These are phyloP conservation scores for Parnassius orleans DNA, from an alignment of 2,888 invertebrate genomes.

Conservation along the genomic window DNA sequence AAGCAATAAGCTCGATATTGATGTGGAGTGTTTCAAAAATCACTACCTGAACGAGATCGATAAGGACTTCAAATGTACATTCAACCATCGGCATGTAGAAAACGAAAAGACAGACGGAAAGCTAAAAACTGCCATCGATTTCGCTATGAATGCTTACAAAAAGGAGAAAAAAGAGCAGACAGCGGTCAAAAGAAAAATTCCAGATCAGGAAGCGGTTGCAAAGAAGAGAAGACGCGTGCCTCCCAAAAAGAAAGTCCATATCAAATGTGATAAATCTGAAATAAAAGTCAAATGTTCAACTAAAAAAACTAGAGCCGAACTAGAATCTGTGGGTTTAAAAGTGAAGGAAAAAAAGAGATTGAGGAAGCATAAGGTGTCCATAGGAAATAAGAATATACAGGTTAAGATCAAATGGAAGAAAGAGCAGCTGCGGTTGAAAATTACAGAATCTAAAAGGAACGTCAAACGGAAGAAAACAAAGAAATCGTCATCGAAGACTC, in stretches of 20 bases:
- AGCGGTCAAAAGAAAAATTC: conserved; percentile 7
- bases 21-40: conserved; percentile 61
- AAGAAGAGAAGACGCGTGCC: conserved; percentile 28
- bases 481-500: conserved; percentile 23
- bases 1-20: conserved; percentile 44
- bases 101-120: neutral
- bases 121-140: neutral
- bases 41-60: conserved; percentile 57
- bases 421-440: conserved; percentile 46
- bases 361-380: conserved; percentile 29
- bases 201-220: neutral
- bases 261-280: conserved; percentile 22
- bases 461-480: conserved; percentile 17
- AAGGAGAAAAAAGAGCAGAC: conserved; percentile 8
- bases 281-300: conserved; percentile 28
- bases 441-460: conserved; percentile 33
- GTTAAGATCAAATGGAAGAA: conserved; percentile 54
- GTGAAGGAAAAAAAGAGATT: conserved; percentile 30
- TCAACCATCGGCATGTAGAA: conserved; percentile 33
- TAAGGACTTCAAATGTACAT: conserved; percentile 35
- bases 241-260: conserved; percentile 25
- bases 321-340: neutral
- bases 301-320: neutral
- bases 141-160: conserved; percentile 1
- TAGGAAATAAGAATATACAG: conserved; percentile 40